Conservation (phyloP, 2,113 vertebrate species). For the Rhinoderma darwinii region DNA sequence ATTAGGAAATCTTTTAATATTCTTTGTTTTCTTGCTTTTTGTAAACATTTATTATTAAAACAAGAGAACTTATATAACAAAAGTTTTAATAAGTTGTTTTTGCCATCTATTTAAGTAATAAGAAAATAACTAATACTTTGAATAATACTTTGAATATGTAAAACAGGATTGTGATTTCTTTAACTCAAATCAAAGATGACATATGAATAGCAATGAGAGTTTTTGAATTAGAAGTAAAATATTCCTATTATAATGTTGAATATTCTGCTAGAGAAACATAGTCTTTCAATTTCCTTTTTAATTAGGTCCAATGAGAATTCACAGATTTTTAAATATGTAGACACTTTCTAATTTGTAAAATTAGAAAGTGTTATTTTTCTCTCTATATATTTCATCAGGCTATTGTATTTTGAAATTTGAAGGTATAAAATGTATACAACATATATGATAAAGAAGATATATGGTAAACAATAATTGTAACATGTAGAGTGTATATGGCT, state of each 20-base stretch:
- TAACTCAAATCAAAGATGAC: conserved; percentile 18
- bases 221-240: conserved; percentile 9
- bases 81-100: conserved; percentile 3
- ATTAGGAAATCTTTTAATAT: not conserved
- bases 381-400: not conserved
- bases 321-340: not conserved
- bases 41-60: not conserved
- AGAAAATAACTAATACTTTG: not conserved
- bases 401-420: too few relatives aligned
- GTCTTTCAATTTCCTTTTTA: conserved; percentile 19
- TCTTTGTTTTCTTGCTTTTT: not conserved
- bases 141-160: too few relatives aligned
- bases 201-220: conserved; percentile 35
- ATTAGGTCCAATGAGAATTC: conserved; percentile 42
- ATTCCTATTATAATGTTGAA: conserved; percentile 13
- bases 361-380: not conserved
- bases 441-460: too few relatives aligned
- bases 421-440: not conserved
- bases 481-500: too few relatives aligned
- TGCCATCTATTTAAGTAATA: not conserved
- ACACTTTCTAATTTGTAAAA: not conserved
- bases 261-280: conserved; percentile 19
- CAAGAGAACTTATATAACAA: not conserved
- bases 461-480: too few relatives aligned
- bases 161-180: conserved; percentile 15